Percentiles rank a stretch among this genome's conserved stretches.
These are phyloP conservation scores for Monoplex corrugatus DNA, from an alignment of 2,888 invertebrate genomes.

Conservation along the genomic window DNA sequence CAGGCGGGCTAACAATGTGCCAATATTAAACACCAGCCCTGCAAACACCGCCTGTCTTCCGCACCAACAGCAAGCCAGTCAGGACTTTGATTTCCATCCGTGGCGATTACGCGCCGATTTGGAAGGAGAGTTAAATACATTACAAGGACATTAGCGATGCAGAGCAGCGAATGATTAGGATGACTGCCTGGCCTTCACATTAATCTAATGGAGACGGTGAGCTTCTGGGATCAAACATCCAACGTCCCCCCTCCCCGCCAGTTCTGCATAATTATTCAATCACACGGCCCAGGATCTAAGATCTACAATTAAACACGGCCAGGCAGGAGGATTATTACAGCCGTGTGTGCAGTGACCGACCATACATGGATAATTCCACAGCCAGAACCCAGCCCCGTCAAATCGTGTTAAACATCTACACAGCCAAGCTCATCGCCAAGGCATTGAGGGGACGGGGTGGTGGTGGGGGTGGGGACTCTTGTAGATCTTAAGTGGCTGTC, in stretches of 20 bases:
- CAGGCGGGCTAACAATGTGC: constrained; percentile 54
- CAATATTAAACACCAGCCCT: constrained; percentile 55
- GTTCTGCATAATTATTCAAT: no score
- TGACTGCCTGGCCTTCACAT: constrained; percentile 45
- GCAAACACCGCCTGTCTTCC: constrained; percentile 28
- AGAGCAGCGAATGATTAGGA: constrained; percentile 53
- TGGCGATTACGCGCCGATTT: constrained; percentile 55
- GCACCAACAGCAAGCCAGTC: constrained; percentile 48
- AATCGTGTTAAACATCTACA: no score
- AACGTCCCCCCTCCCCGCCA: background rate
- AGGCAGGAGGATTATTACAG: no score
- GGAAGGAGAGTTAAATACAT: constrained; percentile 52
- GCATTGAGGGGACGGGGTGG: no score
- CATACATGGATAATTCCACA: no score
- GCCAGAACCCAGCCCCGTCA: no score
- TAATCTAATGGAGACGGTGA: constrained; percentile 51
- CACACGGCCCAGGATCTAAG: no score
- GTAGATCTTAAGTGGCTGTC: no score
- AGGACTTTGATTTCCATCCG: constrained; percentile 56
- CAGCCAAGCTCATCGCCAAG: no score
- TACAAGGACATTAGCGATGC: constrained; percentile 54
- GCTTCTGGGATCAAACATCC: constrained; percentile 52
- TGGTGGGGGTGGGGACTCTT: no score
- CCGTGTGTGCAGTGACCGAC: no score
- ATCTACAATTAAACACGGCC: constrained; percentile 6